Evolutionary conservation across 2,797 vertebrate species (phyloP), one percentile per base, ranked within the genome.

Genomic region (Acomys russatus): DNA sequence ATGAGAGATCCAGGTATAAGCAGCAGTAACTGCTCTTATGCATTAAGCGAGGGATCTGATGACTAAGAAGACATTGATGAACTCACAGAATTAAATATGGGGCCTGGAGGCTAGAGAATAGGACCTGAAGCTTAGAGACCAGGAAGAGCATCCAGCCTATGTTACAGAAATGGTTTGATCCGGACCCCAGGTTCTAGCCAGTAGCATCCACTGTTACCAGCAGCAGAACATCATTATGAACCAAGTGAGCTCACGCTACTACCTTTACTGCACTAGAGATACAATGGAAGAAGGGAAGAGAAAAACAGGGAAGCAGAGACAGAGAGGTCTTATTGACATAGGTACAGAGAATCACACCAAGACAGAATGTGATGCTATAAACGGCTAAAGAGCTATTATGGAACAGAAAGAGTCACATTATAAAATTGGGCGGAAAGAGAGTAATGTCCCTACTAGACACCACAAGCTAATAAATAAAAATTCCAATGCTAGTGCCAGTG

Each of bases 401-500:
- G 56, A 59, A 23, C 10, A 80, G 23, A 33, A 80, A 59, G 18
- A 59, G 5, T 80, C 33, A n/a, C 59, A n/a, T 59, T 80, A 59
- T 59, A 59, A 59, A 35, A 59, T 59, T 9, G 14, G 14, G 74
- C 51, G 49, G 14, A 25, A 77, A 28, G 44, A 11, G 74, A 44
- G 11, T 49, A 80, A 25, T 82, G n/a, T 22, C 18, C 22, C n/a
- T 80, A 8, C 5, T 4, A 80, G 10, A 80, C 20, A 35, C 78
- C 6, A 14, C 20, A 25, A 20, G n/a, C 3, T 38, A 61, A 82
- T 82, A 38, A 22, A 35, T 80, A 22, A 59, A 82, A 61, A 61
- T 22, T 6, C 11, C 11, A 61, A 25, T 38, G 6, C 14, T 5
- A 4, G 3, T 38, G 5, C 14, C 10, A 4, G 3, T 38, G 5